Evolutionary conservation across 2,797 vertebrate genomes (phyloP), one percentile per base, ranked within the genome.

Genomic region (Eulemur rubriventer): DNA sequence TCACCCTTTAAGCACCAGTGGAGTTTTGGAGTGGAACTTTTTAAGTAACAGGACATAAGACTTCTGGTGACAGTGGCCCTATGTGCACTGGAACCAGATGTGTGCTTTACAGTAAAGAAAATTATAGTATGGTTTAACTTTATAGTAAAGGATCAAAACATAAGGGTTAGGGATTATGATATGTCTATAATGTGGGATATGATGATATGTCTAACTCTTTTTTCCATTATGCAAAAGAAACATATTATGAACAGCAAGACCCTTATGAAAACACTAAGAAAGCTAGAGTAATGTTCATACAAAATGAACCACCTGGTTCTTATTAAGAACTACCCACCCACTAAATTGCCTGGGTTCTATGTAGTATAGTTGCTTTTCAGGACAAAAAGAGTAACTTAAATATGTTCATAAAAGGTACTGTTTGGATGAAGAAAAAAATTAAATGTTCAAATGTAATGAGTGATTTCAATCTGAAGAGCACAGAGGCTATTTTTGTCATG

Each of bases 261-360:
- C 61, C 43, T 87, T 95, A 85, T 67, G 28, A 95, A 95, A 97
- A 91, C 50, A 95, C 52, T 69, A 73, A 46, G 78, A 95, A 94
- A 83, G 46, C 72, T 82, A 79, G 17, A 38, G 9, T 61, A 86
- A 95, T 57, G 14, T 28, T 52, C 46, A 43, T 28, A 69, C 72
- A 81, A 93, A 95, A 94, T 24, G 22, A 92, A 76, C 46, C 61
- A 94, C n/a, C 91, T 97, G 76, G 63, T 85, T 96, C 35, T 82
- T 90, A 85, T 95, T 96, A 96, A 90, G 76, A 96, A 89, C 76
- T 75, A 79, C 82, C 80, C 41, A 81, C 41, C 72, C 50, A 57
- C 67, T 72, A 94, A 97, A 97, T 92, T 93, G 84, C 24, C 55
- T 94, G 80, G 57, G 43, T 46, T 93, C 79, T 85, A 57, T 83